Base-by-base conservation (phyloP, 2,113 vertebrate species). In the Gymnocephalus cernua region DNA sequence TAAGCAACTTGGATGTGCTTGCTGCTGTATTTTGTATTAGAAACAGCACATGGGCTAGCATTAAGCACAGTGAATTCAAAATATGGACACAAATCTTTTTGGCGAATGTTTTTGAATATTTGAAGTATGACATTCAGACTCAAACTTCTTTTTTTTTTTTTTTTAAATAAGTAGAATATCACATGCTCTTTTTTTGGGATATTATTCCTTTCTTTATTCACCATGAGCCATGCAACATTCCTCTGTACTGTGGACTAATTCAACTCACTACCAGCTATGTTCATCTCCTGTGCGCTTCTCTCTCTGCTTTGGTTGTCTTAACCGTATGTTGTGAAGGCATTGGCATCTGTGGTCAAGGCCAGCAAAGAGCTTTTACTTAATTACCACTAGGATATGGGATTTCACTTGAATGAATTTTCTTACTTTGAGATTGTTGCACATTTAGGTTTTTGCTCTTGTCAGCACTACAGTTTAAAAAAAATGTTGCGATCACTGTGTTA, bases 221-320 rank as follows among this genome's bases (percentile, higher is more conserved):
- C 73, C 78, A 82, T 79, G 79, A 88, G 80, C 70, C 86, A 69
- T 77, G 79, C 84, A 71, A 44, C 16, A 4, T 54, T 63, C 25
- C 48, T 67, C 67, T 73, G 10, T 63, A 29, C 32, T 70, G 13
- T 53, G 62, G 18, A 76, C 61, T 82, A 74, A 82, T 68, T 53
- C 35, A 57, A 18, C 66, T 63, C 63, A 48, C 74, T 61, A 41
- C 29, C n/a, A 27, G 54, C 63, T n/a, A 1, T 44, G 15, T 58
- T 72, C 18, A 80, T 82, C 62, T 47, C 74, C 18, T 75, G 21
- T 76, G 38, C 18, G 41, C n/a, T 44, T 73, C 21, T 57, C n/a
- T 73, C 6, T 68, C 38, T 51, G 64, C 73, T 74, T 67, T 57
- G 54, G 29, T 65, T 44, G 21, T 64, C 32, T 79, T 10, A 2